Conservation (phyloP, 2,888 invertebrate genomes). For the Steromphala cineraria region DNA sequence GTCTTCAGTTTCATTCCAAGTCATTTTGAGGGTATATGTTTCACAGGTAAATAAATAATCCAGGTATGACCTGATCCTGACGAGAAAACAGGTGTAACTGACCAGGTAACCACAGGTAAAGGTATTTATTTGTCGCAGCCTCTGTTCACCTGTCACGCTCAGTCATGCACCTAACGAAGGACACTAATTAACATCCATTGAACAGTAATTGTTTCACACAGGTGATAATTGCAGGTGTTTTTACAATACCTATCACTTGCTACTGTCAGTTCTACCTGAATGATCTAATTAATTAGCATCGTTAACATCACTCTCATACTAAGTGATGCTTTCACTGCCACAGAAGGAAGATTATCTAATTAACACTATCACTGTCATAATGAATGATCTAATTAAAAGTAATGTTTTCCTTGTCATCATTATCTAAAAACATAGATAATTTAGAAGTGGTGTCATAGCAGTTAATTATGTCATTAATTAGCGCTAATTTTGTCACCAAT, state of each 20-base stretch:
- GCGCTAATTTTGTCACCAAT: too few species aligned
- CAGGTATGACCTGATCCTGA: neutral
- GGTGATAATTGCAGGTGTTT: neutral
- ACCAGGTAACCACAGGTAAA: neutral
- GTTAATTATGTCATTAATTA: too few species aligned
- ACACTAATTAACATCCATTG: conserved; percentile 5
- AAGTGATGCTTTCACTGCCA: neutral
- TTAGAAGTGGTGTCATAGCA: too few species aligned
- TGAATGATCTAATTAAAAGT: neutral
- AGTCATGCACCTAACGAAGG: neutral
- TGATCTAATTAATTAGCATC: conserved; percentile 18
- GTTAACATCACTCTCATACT: neutral
- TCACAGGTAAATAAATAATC: neutral
- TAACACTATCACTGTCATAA: neutral
- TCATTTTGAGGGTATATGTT: neutral
- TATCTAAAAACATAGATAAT: neutral
- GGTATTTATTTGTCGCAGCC: conserved; percentile 5
- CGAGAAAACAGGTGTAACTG: neutral
- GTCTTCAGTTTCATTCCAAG: neutral
- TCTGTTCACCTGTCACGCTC: neutral
- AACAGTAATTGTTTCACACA: neutral
- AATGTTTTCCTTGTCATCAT: neutral
- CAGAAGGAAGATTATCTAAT: neutral
- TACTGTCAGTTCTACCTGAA: neutral
- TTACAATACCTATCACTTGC: neutral